Conservation (phyloP, 2,888 invertebrate species). For the Muscina levida region DNA sequence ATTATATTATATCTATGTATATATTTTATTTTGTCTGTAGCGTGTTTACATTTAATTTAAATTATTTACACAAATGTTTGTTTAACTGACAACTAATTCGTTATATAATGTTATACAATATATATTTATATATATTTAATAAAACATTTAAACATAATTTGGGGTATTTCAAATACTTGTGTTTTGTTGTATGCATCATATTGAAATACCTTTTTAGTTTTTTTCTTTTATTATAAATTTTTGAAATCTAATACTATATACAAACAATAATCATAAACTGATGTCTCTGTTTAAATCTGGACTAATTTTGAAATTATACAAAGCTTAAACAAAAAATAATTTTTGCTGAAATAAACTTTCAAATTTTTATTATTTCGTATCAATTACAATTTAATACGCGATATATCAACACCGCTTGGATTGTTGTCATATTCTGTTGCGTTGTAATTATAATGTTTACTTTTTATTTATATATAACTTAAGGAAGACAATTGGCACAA, state of each 20-base stretch:
- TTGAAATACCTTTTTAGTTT: constrained; percentile 3
- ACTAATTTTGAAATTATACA: background rate
- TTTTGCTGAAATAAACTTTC: background rate
- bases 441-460: too few species aligned
- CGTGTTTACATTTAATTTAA: background rate
- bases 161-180: too few species aligned
- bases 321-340: background rate
- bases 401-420: constrained; percentile 3
- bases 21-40: too few species aligned
- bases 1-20: background rate
- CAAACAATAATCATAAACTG: background rate
- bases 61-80: constrained; percentile 52
- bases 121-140: too few species aligned
- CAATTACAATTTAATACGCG: too few species aligned
- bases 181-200: constrained; percentile 35
- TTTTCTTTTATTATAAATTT: constrained; percentile 21
- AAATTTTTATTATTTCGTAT: too few species aligned
- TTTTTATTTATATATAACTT: constrained; percentile 51
- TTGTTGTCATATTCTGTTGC: background rate
- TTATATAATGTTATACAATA: constrained; percentile 7
- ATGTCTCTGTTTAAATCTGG: background rate
- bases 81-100: constrained; percentile 56
- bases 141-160: too few species aligned
- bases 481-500: constrained; percentile 67
- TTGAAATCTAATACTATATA: background rate